A percentile compares a stretch with the other conserved stretches of the same genome.
Evolutionary conservation across 1,140 invertebrate species (phyloP).

Genomic region (Macrobrachium rosenbergii): DNA sequence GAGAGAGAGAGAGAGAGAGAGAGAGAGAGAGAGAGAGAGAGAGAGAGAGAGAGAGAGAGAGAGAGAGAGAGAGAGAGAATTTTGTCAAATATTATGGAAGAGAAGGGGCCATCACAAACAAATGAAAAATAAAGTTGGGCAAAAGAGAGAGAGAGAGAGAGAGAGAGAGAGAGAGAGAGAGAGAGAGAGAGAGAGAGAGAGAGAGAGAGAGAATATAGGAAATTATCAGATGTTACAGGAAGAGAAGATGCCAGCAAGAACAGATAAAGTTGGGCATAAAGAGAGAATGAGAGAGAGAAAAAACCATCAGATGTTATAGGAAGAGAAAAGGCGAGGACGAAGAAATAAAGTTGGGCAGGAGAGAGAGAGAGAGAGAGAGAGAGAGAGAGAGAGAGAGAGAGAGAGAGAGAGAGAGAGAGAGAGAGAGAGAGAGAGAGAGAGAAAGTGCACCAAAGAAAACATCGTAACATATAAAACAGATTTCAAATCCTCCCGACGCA

Average conservation of each 20-base stretch:
- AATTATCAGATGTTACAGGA: too few species aligned
- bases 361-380: too few species aligned
- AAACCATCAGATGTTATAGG: too few species aligned
- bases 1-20: background rate
- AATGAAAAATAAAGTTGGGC: background rate
- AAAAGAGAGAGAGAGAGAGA: background rate
- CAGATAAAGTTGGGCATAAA: too few species aligned
- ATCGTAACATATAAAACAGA: too few species aligned
- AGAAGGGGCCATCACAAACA: background rate
- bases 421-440: too few species aligned
- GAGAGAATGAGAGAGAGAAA: background rate
- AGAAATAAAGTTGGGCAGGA: too few species aligned
- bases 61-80: background rate
- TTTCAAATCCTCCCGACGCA: too few species aligned
- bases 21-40: background rate
- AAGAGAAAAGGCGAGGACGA: too few species aligned
- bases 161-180: background rate
- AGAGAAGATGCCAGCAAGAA: too few species aligned
- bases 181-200: background rate
- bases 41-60: background rate
- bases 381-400: background rate
- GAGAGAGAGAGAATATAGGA: background rate
- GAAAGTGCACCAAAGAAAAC: background rate
- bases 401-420: background rate
- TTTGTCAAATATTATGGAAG: background rate